Conservation (phyloP, 2,888 invertebrate species). For the Oeneis ivallda region DNA sequence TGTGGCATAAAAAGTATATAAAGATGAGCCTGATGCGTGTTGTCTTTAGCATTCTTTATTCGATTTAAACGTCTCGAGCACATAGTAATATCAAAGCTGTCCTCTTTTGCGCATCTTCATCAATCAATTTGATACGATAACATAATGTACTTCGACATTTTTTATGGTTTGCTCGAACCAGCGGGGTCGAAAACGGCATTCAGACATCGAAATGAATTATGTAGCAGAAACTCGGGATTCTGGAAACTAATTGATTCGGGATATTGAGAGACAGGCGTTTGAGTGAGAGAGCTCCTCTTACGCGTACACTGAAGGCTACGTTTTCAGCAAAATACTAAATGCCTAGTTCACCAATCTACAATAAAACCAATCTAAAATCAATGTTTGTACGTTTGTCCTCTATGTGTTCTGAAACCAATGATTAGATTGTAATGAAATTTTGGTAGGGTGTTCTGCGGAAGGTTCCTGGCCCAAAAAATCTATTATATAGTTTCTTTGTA, state of each 20-base stretch:
- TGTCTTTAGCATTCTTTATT: conserved; percentile 6
- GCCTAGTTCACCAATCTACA: not conserved
- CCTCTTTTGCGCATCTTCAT: conserved; percentile 24
- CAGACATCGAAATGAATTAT: conserved; percentile 47
- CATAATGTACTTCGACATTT: conserved; percentile 37
- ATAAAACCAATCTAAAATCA: no score
- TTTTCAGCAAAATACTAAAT: not conserved
- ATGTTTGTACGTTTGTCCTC: no score
- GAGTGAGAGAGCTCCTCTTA: conserved; percentile 27
- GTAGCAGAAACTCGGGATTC: conserved; percentile 42
- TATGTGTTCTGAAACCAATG: no score
- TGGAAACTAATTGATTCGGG: conserved; percentile 50
- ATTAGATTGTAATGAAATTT: no score
- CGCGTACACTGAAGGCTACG: conserved; percentile 1
- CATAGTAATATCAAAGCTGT: conserved; percentile 24
- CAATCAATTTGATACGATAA: conserved; percentile 34
- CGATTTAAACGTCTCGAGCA: conserved; percentile 12
- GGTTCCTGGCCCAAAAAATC: no score
- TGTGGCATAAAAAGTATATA: not conserved
- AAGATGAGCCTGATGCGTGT: conserved; percentile 5
- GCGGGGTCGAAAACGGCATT: conserved; percentile 32
- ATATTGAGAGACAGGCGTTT: conserved; percentile 42
- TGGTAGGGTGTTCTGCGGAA: no score
- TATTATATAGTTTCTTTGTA: no score
- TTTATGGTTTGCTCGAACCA: conserved; percentile 29